A percentile compares a stretch with the other conserved stretches of the same genome.
phyloP scores from a whole-genome alignment of 2,113 vertebrate species.

The Vidua macroura region DNA sequence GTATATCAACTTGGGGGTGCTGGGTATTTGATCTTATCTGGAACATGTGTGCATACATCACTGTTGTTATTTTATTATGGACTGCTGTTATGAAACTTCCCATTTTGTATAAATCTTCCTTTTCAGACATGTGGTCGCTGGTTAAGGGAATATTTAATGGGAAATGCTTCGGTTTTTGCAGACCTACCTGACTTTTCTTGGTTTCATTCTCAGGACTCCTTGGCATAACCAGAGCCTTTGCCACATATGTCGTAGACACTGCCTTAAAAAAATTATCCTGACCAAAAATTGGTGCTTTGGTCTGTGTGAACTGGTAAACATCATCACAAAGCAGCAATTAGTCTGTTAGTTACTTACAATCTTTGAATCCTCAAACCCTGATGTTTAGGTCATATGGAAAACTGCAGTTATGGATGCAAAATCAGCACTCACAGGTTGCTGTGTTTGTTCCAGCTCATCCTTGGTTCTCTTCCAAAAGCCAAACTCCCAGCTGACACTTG shows the following conservation, averaged over 20 bases:
- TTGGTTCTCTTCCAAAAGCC: background rate
- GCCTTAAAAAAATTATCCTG: conserved; percentile 69
- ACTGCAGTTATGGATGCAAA: background rate
- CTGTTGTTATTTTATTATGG: conserved; percentile 12
- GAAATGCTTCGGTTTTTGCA: conserved; percentile 66
- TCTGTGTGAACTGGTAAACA: conserved; percentile 49
- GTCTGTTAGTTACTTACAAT: background rate
- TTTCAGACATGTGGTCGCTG: conserved; percentile 62
- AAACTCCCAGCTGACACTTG: background rate
- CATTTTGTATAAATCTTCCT: conserved; percentile 46
- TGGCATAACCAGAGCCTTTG: conserved; percentile 68
- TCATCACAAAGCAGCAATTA: conserved; percentile 59
- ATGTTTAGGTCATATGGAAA: conserved; percentile 12
- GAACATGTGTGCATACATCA: background rate
- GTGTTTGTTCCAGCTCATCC: background rate
- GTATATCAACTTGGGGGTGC: background rate
- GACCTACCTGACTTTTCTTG: conserved; percentile 47
- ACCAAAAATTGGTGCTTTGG: conserved; percentile 70
- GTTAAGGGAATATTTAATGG: conserved; percentile 61
- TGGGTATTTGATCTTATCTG: conserved; percentile 2
- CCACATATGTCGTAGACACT: conserved; percentile 79
- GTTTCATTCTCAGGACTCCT: conserved; percentile 69
- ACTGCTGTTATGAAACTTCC: conserved; percentile 32
- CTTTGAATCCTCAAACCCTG: conserved; percentile 47
- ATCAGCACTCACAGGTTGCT: background rate